Conservation (phyloP, 1,140 invertebrate genomes). For the Akabosia matsudoensis region DNA sequence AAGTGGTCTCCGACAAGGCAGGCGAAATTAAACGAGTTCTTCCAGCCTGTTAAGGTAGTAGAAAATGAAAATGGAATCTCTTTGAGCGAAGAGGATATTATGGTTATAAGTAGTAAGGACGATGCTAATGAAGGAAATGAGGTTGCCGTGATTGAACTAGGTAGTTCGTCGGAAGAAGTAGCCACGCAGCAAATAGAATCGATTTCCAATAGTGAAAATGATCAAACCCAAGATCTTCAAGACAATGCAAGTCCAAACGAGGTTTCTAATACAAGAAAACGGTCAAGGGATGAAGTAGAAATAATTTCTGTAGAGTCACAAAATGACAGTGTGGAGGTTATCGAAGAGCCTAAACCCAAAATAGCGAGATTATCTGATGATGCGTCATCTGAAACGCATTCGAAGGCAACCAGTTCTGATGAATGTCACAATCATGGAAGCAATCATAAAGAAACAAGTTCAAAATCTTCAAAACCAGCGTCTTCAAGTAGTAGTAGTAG, state of each 20-base stretch:
- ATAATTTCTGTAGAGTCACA: background rate
- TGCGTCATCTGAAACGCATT: too few relatives aligned
- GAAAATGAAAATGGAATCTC: background rate
- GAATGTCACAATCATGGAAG: background rate
- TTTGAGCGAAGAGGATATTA: background rate
- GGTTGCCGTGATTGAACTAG: background rate
- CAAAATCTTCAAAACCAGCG: background rate
- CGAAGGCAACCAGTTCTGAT: too few relatives aligned
- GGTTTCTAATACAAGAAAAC: background rate
- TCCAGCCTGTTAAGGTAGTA: slow-evolving; percentile 34
- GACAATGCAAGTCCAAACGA: too few relatives aligned
- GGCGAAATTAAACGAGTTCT: slow-evolving; percentile 53
- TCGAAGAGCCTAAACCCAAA: background rate
- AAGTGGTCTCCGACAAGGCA: slow-evolving; percentile 47
- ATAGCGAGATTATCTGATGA: background rate
- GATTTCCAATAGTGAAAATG: background rate
- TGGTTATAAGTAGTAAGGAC: background rate
- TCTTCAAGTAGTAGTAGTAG: background rate
- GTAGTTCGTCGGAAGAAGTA: slow-evolving; percentile 28
- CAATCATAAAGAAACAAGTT: too few relatives aligned
- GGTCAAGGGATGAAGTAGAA: background rate
- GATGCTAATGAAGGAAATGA: background rate
- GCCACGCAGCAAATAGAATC: background rate
- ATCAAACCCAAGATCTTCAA: too few relatives aligned
- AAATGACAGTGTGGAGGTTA: too few relatives aligned